Conservation (phyloP, 1,140 invertebrate genomes). For the Solenopsis invicta region DNA sequence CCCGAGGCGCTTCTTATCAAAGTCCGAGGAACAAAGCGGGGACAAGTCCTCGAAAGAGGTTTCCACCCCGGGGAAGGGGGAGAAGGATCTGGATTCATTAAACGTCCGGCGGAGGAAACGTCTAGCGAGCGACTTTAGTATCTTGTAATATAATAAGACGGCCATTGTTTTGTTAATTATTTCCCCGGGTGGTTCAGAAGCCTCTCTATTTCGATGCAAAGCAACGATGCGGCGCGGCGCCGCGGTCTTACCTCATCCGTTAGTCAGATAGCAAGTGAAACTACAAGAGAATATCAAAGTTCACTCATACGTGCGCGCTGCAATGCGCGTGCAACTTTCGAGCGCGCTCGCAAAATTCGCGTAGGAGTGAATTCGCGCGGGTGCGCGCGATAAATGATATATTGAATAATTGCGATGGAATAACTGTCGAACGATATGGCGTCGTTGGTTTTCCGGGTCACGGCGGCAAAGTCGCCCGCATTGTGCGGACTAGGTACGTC, state of each 20-base stretch:
- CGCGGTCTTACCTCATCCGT: background rate
- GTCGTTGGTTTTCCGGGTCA: background rate
- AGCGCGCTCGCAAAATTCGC: background rate
- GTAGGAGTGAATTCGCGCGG: no score
- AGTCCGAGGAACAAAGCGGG: background rate
- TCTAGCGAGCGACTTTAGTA: background rate
- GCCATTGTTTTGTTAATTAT: background rate
- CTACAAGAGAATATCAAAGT: slow-evolving; percentile 19
- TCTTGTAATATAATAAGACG: background rate
- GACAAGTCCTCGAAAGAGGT: background rate
- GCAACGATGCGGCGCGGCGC: background rate
- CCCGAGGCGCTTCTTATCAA: background rate
- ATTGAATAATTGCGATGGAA: slow-evolving; percentile 37
- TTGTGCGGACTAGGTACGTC: background rate
- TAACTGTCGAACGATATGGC: background rate
- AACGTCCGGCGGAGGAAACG: background rate
- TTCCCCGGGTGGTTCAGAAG: background rate
- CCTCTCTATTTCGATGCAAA: background rate
- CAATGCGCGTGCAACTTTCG: background rate
- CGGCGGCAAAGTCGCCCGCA: background rate
- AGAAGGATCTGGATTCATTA: background rate
- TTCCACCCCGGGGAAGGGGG: background rate
- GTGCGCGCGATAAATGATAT: background rate
- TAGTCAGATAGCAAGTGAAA: background rate
- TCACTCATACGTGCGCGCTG: background rate